phyloP scores from a whole-genome alignment of 2,888 invertebrate species.

The Brachyptera putata region DNA sequence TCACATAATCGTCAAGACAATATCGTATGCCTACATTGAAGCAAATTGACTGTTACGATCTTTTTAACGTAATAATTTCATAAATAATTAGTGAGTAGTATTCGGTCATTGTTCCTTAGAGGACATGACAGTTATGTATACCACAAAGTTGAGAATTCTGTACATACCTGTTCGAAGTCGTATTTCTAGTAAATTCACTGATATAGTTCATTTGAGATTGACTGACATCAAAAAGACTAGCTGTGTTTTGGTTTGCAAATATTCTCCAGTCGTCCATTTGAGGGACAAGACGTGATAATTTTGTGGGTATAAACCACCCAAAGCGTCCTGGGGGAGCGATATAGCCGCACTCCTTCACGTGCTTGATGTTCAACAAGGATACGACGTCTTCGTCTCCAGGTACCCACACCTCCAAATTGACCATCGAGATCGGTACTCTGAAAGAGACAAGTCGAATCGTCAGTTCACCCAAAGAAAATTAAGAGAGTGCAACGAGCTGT shows the following conservation, averaged over 20 bases:
- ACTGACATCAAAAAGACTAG: constrained; percentile 49
- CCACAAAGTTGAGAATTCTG: no score
- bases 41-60: no score
- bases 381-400: constrained; percentile 56
- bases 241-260: constrained; percentile 47
- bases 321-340: constrained; percentile 53
- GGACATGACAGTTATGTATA: no score
- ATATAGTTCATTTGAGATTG: constrained; percentile 40
- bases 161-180: constrained; percentile 38
- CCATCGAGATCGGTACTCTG: constrained; percentile 49
- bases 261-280: constrained; percentile 54
- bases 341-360: constrained; percentile 51
- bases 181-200: constrained; percentile 40
- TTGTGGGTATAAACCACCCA: constrained; percentile 60
- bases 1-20: no score
- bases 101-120: no score
- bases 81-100: no score
- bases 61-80: no score
- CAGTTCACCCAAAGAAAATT: no score
- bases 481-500: no score
- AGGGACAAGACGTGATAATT: constrained; percentile 42
- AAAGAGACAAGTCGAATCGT: constrained; percentile 7
- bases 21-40: no score
- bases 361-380: constrained; percentile 43
- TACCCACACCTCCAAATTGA: constrained; percentile 70